Base-by-base conservation (phyloP, 2,797 vertebrate genomes). In the Poecilia gillii region DNA sequence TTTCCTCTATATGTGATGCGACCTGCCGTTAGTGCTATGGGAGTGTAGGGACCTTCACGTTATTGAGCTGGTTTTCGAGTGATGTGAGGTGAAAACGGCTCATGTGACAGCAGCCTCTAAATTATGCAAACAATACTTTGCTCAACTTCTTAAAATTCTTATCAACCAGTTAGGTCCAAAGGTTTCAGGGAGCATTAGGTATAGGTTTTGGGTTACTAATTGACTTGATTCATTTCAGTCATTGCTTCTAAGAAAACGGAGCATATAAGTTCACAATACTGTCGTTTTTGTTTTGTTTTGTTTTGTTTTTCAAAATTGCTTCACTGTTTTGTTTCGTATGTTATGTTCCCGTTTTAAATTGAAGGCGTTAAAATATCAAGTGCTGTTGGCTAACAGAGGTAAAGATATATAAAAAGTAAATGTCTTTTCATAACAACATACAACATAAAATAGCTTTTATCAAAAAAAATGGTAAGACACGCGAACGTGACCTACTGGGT, bases 51-150 rank as follows among this genome's bases (percentile, higher is more conserved):
- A 39, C 64, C 33, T 66, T 66, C 33, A 66, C 36, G 20, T 66
- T 39, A 39, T 8, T 57, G 76, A 73, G 81, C 55, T 0, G 12
- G 9, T 39, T 43, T 39, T 9, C 20, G 33, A 83, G 84, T 88
- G 88, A 78, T 64, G 41, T 74, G 73, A 88, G 77, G 85, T 87
- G 64, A 90, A 82, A 74, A 73, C 53, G 73, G 62, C 71, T 79
- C 82, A 82, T 14, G 57, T 45, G 74, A 70, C 78, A 81, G 33
- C 72, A 77, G 59, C 46, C 41, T 80, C n/a, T 86, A 75, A 86
- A 91, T 89, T 74, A 89, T 91, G 81, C 49, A 87, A 87, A 78
- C 73, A 47, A 79, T 53, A 55, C 84, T 77, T 47, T 53, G 79
- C 77, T 72, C 33, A 51, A 7, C 74, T 81, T 53, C 25, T 84